Evolutionary conservation across 2,888 invertebrate species (phyloP).

Genomic region (Philonicus albiceps): DNA sequence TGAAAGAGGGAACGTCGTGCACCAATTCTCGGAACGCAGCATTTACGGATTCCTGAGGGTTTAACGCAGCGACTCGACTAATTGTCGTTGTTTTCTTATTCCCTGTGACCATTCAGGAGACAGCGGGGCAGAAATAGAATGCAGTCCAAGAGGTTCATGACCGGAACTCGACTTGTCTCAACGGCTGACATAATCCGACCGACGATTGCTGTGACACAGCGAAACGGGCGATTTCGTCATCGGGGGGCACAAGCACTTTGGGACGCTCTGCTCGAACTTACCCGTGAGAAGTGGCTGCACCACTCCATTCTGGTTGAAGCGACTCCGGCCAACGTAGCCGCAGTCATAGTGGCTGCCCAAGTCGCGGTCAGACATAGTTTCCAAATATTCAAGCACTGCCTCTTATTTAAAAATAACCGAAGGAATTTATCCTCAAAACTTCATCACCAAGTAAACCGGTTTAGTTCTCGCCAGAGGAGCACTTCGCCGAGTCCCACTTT

Average conservation of each 20-base stretch:
- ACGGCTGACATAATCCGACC: neutral
- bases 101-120: neutral
- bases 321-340: slow-evolving; percentile 59
- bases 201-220: neutral
- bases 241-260: neutral
- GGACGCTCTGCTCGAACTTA: slow-evolving; percentile 59
- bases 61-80: neutral
- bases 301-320: slow-evolving; percentile 66
- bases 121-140: neutral
- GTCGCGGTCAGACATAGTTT: slow-evolving; percentile 60
- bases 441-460: slow-evolving; percentile 6
- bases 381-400: neutral
- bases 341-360: slow-evolving; percentile 55
- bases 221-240: neutral
- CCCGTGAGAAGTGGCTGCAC: slow-evolving; percentile 92
- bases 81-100: neutral
- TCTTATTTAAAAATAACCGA: neutral
- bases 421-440: neutral
- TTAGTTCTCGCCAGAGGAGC: neutral
- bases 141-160: neutral
- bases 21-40: neutral
- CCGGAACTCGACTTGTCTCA: neutral
- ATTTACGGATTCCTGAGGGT: neutral
- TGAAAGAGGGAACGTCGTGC: neutral
- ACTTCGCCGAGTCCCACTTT: neutral